Evolutionary conservation across 2,797 vertebrate species (phyloP).

Genomic region (Eupleurogrammus muticus): DNA sequence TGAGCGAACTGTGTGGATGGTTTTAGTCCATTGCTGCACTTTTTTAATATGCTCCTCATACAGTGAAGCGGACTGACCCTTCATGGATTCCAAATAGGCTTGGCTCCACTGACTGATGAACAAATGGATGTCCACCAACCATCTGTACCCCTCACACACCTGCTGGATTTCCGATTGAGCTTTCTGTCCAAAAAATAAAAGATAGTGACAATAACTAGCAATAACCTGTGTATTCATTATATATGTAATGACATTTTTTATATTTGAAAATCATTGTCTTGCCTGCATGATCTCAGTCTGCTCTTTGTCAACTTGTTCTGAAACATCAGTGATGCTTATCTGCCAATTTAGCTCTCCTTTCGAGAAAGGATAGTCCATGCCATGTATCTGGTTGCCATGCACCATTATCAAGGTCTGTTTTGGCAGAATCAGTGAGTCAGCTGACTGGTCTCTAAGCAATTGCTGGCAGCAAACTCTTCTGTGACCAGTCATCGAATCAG

Average conservation of each 20-base stretch:
- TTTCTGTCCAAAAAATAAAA: conserved; percentile 69
- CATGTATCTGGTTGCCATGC: conserved; percentile 67
- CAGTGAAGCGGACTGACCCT: conserved; percentile 59
- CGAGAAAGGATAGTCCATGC: conserved; percentile 74
- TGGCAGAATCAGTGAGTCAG: conserved; percentile 45
- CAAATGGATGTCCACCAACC: conserved; percentile 78
- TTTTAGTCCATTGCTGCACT: conserved; percentile 77
- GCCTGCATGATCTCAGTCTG: conserved; percentile 78
- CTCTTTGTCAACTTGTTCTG: conserved; percentile 64
- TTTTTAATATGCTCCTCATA: conserved; percentile 78
- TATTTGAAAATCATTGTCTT: conserved; percentile 25
- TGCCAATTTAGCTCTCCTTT: conserved; percentile 80
- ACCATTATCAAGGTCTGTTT: conserved; percentile 50
- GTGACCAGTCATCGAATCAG: neutral
- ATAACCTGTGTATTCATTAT: neutral
- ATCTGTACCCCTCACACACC: conserved; percentile 75
- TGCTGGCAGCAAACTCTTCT: conserved; percentile 31
- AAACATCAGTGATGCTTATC: conserved; percentile 65
- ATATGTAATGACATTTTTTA: too few species aligned
- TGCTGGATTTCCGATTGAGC: conserved; percentile 77
- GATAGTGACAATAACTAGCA: neutral
- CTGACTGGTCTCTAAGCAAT: conserved; percentile 17
- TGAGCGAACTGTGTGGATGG: conserved; percentile 59
- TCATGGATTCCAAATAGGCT: conserved; percentile 74
- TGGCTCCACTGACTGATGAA: conserved; percentile 79